Evolutionary conservation across 1,140 invertebrate genomes (phyloP), one percentile per base, ranked within the genome.

Genomic region (Hestina assimilis): DNA sequence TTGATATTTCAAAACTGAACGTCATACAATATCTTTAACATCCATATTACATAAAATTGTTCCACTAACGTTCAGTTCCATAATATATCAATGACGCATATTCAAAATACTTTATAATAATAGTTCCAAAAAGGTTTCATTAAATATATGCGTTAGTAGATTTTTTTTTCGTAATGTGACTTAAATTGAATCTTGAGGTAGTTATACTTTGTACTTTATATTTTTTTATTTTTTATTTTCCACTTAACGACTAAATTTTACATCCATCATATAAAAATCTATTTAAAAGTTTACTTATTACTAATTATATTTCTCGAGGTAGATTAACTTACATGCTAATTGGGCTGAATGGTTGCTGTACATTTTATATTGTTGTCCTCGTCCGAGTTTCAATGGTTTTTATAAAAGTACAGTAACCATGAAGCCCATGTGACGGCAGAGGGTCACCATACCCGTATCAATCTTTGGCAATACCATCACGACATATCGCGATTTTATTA

Each of bases 391-490:
- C 24, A 56, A 41, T 29, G 7, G 19, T 50, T 59, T n/a, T n/a
- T n/a, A n/a, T n/a, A 69, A 80, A 85, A 72, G 72, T 75, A 72
- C 35, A 59, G 55, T 65, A 47, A 56, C 71, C 59, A 66, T 73
- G 63, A 52, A 72, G 71, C 65, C 75, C 74, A 67, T 83, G 85
- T 87, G 81, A 87, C 85, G 83, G 84, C 81, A 83, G 83, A 87
- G 87, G 89, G 89, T 89, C 87, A 85, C 87, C 86, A 76, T 87
- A 87, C 87, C 89, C 87, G 76, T 86, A 88, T 85, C 71, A 89
- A 89, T 89, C 89, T 89, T 89, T 89, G 89, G 89, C 85, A 89
- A 89, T 83, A 87, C 85, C 83, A 87, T 87, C 85, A 86, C 86
- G 84, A 87, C 76, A 83, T 73, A 63, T 88, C 85, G 85, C 83